Percentiles rank a stretch among this genome's conserved stretches.
These are phyloP conservation scores for Ligdia adustata DNA, from an alignment of 2,888 invertebrate genomes.

Conservation along the genomic window DNA sequence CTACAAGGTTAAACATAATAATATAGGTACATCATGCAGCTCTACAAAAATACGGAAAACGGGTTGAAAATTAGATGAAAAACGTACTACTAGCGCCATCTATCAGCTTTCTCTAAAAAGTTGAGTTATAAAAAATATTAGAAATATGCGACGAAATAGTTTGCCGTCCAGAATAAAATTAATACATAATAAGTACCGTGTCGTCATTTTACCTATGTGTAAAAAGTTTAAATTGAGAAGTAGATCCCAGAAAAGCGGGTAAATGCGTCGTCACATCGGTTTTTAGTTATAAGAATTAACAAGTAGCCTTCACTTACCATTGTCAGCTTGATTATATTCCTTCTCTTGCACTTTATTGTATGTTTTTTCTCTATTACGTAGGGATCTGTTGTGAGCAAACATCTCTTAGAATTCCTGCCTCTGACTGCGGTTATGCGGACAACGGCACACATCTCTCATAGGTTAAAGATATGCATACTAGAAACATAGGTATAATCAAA, in stretches of 20 bases:
- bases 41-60: not conserved
- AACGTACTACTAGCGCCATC: conserved; percentile 21
- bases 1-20: not conserved
- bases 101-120: no score
- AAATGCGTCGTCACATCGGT: no score
- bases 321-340: conserved; percentile 38
- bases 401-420: conserved; percentile 55
- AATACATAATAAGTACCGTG: no score
- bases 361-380: conserved; percentile 43
- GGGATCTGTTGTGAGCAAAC: conserved; percentile 41
- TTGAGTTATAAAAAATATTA: no score
- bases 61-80: not conserved
- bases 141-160: no score
- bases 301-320: conserved; percentile 56
- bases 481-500: not conserved
- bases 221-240: no score
- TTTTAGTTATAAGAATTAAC: no score
- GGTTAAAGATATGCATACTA: conserved; percentile 5
- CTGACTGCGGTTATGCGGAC: conserved; percentile 60
- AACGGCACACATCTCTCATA: conserved; percentile 47
- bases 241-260: no score
- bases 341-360: conserved; percentile 40
- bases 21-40: not conserved
- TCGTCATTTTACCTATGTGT: no score
- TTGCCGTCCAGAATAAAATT: no score